Evolutionary conservation across 2,888 invertebrate genomes (phyloP).

Genomic region (Phoenoteleia sp.): DNA sequence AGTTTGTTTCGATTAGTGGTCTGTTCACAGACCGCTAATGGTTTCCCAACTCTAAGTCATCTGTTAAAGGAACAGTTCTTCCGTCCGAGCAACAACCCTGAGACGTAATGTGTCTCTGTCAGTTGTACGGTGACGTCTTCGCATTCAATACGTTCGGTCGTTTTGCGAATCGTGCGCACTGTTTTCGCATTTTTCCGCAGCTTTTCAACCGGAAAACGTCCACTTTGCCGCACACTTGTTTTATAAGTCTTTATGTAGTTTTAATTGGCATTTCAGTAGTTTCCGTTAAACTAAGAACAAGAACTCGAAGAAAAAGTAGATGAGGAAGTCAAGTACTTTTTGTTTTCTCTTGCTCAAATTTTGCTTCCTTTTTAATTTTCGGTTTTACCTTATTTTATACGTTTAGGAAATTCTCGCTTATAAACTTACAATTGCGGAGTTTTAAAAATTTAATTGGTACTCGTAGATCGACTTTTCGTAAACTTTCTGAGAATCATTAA

Average conservation of each 20-base stretch:
- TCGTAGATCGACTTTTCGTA: conserved; percentile 42
- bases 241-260: conserved; percentile 62
- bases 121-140: conserved; percentile 18
- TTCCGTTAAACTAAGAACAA: conserved; percentile 65
- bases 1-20: conserved; percentile 65
- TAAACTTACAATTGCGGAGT: conserved; percentile 57
- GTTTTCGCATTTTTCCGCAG: conserved; percentile 7
- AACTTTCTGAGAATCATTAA: conserved; percentile 47
- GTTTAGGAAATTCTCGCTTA: conserved; percentile 52
- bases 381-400: conserved; percentile 38
- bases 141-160: conserved; percentile 36
- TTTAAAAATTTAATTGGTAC: conserved; percentile 62
- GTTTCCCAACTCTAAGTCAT: conserved; percentile 55
- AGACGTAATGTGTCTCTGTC: conserved; percentile 48
- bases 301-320: conserved; percentile 51
- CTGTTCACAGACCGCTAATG: conserved; percentile 47
- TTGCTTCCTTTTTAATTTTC: conserved; percentile 44
- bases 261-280: conserved; percentile 67
- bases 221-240: conserved; percentile 53
- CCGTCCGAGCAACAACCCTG: conserved; percentile 19
- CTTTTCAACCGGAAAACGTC: conserved; percentile 48
- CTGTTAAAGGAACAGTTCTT: conserved; percentile 59
- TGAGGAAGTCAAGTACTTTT: conserved; percentile 58
- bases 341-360: conserved; percentile 47
- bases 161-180: conserved; percentile 6